Evolutionary conservation across 64 coral and sea anemone species (phyloP).

Genomic region (Orbicella faveolata): DNA sequence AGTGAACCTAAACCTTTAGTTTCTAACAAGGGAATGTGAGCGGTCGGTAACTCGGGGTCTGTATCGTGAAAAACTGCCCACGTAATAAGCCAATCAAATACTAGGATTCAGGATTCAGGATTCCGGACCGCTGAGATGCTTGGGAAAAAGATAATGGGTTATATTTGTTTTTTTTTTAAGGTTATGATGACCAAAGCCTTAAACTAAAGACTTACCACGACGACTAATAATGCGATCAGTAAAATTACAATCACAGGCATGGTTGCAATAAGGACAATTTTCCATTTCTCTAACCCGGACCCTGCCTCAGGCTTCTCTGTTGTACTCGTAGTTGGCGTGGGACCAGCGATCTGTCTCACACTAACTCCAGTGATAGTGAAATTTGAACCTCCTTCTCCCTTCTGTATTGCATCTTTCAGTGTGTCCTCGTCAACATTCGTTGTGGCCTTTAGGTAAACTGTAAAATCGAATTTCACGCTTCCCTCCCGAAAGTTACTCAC

Average conservation of each 20-base stretch:
- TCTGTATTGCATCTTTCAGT: not conserved
- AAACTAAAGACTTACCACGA: not conserved
- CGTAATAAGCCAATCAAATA: too few species aligned
- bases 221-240: not conserved
- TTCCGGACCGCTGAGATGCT: too few species aligned
- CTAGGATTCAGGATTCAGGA: too few species aligned
- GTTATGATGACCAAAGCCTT: not conserved
- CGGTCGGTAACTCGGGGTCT: too few species aligned
- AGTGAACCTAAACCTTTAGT: too few species aligned
- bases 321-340: not conserved
- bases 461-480: conserved; percentile 26
- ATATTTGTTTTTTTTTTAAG: too few species aligned
- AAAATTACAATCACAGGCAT: not conserved
- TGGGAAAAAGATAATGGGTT: too few species aligned
- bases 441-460: not conserved
- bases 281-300: not conserved
- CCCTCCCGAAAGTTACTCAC: not conserved
- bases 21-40: too few species aligned
- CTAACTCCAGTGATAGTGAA: not conserved
- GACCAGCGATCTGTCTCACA: not conserved
- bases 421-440: not conserved
- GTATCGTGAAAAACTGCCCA: too few species aligned
- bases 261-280: not conserved
- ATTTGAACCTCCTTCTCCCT: not conserved
- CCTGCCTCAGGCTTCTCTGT: not conserved